Percentiles rank a stretch among this genome's conserved stretches.
Evolutionary conservation across 2,113 vertebrate genomes (phyloP).

Genomic region (Indicator maculatus): DNA sequence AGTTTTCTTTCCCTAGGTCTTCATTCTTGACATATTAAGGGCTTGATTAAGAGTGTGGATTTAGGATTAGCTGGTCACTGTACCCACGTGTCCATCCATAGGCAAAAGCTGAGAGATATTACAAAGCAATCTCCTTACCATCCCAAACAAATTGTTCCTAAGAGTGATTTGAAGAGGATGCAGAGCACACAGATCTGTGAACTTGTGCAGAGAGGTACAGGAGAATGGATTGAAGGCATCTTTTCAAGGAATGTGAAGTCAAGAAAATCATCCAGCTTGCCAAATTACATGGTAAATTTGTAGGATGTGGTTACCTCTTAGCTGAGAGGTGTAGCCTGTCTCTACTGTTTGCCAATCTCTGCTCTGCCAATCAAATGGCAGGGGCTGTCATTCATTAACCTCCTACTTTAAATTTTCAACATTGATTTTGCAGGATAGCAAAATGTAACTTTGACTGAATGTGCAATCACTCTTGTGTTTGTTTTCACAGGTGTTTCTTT

Average conservation of each 20-base stretch:
- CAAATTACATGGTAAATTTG: not conserved
- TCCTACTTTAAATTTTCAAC: not conserved
- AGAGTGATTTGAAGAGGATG: not conserved
- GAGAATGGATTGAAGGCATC: not conserved
- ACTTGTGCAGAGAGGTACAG: not conserved
- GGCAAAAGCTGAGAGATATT: not conserved
- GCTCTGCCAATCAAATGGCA: not conserved
- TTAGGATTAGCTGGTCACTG: not conserved
- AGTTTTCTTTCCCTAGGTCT: not conserved
- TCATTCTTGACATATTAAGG: not conserved
- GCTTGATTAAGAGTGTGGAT: not conserved
- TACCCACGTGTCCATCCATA: fast-evolving
- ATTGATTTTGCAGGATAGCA: not conserved
- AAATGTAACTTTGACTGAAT: constrained; percentile 18
- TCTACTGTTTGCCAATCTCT: not conserved
- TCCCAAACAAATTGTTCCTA: not conserved
- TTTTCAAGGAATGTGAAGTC: not conserved
- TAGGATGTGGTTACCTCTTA: not conserved
- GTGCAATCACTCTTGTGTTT: constrained; percentile 44
- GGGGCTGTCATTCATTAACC: not conserved
- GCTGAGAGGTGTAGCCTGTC: not conserved
- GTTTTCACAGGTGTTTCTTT: constrained; percentile 54
- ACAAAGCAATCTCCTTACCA: not conserved
- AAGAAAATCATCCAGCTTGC: not conserved
- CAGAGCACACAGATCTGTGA: not conserved